Base-by-base conservation (phyloP, 1,140 invertebrate species). In the Eueides isabella region DNA sequence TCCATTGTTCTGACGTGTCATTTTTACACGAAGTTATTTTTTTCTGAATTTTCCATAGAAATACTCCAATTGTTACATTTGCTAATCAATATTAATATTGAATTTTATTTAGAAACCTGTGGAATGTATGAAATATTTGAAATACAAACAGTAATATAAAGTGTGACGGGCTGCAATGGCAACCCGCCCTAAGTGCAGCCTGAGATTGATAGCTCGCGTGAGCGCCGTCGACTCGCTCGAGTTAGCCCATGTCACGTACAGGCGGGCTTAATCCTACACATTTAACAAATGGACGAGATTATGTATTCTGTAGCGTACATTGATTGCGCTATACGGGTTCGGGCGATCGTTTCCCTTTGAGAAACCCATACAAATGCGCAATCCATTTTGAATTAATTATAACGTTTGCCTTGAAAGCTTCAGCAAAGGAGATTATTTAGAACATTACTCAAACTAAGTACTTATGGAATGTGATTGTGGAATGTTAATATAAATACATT, bases 191-290 rank as follows among this genome's bases (percentile, higher is more conserved):
- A 11, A 71, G 69, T 71, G 69, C 61, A 69, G 48, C 48, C 69
- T 71, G 69, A 64, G 69, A 71, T 71, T 64, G 69, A 71, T 71
- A 44, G 69, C 61, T 64, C 61, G 68, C 61, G 69, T 71, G 61
- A 71, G 61, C 61, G 31, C 68, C 61, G 48, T 14, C 48, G 19
- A 44, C 69, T 35, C 67, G 67, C 67, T 61, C 48, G 67, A 26
- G 65, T 48, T 67, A 67, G 67, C 67, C 26, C 67, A 30, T n/a
- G 67, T 71, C 69, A 71, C 33, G 61, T 71, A 29, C 69, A 30
- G 48, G 11, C 61, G 1, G n/a, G 16, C 23, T 28, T 71, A 71
- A 71, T 64, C 69, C 61, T 64, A 29, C 61, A 61, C 67, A 64
- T 71, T 71, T 71, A 71, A 38, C 69, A 64, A 64, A 71, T 71